phyloP scores from a whole-genome alignment of 2,888 invertebrate species.

The Anoncus sp. region DNA sequence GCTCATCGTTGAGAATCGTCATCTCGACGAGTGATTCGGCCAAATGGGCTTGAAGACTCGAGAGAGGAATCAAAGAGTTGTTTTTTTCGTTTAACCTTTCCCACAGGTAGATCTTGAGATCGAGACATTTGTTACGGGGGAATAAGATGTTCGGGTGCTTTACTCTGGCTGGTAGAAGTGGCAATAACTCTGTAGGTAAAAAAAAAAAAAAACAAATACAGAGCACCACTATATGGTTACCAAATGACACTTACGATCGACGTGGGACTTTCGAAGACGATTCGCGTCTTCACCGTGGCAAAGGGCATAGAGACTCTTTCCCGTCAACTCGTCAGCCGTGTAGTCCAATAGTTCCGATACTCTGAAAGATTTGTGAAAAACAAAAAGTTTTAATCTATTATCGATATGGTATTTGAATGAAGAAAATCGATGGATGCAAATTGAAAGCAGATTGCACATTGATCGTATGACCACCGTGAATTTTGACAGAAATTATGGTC shows the following conservation, averaged over 20 bases:
- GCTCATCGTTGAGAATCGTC: slow-evolving; percentile 53
- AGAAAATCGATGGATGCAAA: too few relatives aligned
- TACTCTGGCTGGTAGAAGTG: background rate
- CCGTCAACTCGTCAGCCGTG: slow-evolving; percentile 96
- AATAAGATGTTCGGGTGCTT: background rate
- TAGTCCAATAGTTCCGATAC: slow-evolving; percentile 97
- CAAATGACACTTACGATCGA: slow-evolving; percentile 94
- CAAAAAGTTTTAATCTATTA: slow-evolving; percentile 15
- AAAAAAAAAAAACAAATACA: background rate
- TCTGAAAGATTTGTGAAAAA: slow-evolving; percentile 84
- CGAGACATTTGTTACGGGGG: background rate
- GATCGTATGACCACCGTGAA: too few relatives aligned
- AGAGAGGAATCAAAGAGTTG: background rate
- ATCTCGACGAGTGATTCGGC: slow-evolving; percentile 11
- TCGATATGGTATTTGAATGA: too few relatives aligned
- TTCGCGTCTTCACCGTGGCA: slow-evolving; percentile 98
- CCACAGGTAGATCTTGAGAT: background rate
- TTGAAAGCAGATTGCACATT: too few relatives aligned
- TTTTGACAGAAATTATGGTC: too few relatives aligned
- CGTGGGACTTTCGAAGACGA: slow-evolving; percentile 96
- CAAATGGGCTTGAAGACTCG: background rate
- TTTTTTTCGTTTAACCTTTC: slow-evolving; percentile 6
- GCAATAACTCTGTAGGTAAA: background rate
- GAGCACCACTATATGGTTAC: background rate
- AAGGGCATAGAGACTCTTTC: slow-evolving; percentile 96